phyloP scores from a whole-genome alignment of 1,140 invertebrate genomes.

The Nasonia giraulti region DNA sequence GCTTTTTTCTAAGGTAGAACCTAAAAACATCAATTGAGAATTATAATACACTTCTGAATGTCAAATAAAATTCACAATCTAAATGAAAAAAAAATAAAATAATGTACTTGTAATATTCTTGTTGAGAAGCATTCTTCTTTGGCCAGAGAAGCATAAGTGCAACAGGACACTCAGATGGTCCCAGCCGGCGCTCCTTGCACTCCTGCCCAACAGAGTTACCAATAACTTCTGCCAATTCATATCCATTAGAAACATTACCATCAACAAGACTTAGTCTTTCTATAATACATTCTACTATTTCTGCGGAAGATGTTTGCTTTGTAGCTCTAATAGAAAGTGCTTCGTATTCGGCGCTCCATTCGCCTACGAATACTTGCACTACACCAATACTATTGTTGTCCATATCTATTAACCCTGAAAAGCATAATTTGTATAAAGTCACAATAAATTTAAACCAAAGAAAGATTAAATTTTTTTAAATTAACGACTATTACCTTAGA shows the following conservation, averaged over 20 bases:
- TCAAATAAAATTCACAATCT: not conserved
- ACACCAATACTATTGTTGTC: slow-evolving; percentile 70
- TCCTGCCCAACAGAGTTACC: slow-evolving; percentile 88
- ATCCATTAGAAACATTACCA: slow-evolving; percentile 80
- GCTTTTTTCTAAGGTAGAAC: slow-evolving; percentile 90
- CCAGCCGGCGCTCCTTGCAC: slow-evolving; percentile 93
- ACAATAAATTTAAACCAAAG: slow-evolving; percentile 27
- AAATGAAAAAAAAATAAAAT: slow-evolving; percentile 29
- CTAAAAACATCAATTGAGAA: slow-evolving; percentile 66
- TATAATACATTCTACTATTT: slow-evolving; percentile 91
- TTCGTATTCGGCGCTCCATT: slow-evolving; percentile 91
- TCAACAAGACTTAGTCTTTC: slow-evolving; percentile 83
- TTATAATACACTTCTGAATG: not conserved
- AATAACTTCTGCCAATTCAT: slow-evolving; percentile 93
- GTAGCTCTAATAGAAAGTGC: slow-evolving; percentile 93
- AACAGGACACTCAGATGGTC: slow-evolving; percentile 90
- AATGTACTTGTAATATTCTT: slow-evolving; percentile 75
- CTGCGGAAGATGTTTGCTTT: slow-evolving; percentile 91
- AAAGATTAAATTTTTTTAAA: slow-evolving; percentile 3
- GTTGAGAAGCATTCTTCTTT: slow-evolving; percentile 75
- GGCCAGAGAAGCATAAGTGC: slow-evolving; percentile 96
- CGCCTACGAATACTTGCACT: slow-evolving; percentile 91
- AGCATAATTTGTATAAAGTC: not conserved
- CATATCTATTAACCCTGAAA: slow-evolving; percentile 70
- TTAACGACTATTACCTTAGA: slow-evolving; percentile 60